phyloP scores from a whole-genome alignment of 2,113 vertebrate genomes.

The Neolamprologus brichardi region DNA sequence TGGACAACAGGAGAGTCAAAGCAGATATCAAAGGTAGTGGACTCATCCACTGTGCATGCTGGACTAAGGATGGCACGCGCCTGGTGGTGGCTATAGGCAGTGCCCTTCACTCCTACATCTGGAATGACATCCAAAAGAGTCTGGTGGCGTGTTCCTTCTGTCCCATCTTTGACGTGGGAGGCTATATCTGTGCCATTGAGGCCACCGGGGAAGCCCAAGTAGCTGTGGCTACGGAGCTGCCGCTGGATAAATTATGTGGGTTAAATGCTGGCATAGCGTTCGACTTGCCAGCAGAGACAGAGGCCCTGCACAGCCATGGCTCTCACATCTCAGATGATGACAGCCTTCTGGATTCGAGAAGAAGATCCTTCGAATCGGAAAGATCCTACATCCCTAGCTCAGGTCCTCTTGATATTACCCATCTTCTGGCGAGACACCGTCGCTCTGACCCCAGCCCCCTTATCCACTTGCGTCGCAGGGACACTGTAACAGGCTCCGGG shows the following conservation, averaged over 20 bases:
- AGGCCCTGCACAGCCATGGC: slow-evolving; percentile 45
- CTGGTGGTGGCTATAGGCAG: slow-evolving; percentile 87
- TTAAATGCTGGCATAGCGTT: slow-evolving; percentile 79
- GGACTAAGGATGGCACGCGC: slow-evolving; percentile 86
- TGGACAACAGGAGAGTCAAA: slow-evolving; percentile 77
- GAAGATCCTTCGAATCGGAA: slow-evolving; percentile 67
- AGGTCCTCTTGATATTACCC: slow-evolving; percentile 81
- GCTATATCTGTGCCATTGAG: slow-evolving; percentile 79
- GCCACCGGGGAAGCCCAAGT: slow-evolving; percentile 78
- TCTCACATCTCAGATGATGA: slow-evolving; percentile 59
- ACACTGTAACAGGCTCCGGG: slow-evolving; percentile 80
- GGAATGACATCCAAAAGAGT: slow-evolving; percentile 84
- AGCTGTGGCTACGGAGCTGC: slow-evolving; percentile 86
- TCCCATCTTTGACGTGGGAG: slow-evolving; percentile 83
- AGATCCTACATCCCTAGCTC: slow-evolving; percentile 66
- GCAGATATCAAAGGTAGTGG: slow-evolving; percentile 76
- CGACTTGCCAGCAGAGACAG: slow-evolving; percentile 62
- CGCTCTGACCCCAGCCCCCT: slow-evolving; percentile 78
- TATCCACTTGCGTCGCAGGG: slow-evolving; percentile 76
- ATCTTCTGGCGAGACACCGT: slow-evolving; percentile 73
- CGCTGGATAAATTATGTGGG: slow-evolving; percentile 86
- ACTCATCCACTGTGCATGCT: slow-evolving; percentile 87
- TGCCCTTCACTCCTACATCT: slow-evolving; percentile 86
- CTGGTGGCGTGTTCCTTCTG: slow-evolving; percentile 79
- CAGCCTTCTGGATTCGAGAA: slow-evolving; percentile 52